Percentiles rank a stretch among this genome's conserved stretches.
Conservation (phyloP, 2,113 vertebrate species). For the Phalacrocorax brasilianus region DNA sequence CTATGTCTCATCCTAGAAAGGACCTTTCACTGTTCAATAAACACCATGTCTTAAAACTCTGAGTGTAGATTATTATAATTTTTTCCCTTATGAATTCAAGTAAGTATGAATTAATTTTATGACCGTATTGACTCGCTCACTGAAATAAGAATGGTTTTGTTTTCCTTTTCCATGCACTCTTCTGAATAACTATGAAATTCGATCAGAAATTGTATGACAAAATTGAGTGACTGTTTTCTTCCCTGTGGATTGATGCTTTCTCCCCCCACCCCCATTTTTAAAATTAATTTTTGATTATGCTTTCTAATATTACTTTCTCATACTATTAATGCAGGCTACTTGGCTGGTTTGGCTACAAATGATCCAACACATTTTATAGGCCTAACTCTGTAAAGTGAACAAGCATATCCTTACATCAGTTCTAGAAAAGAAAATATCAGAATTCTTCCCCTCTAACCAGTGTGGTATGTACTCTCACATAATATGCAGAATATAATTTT, state of each 20-base stretch:
- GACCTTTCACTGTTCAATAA: background rate
- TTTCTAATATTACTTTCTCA: background rate
- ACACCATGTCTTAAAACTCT: background rate
- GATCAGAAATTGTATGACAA: background rate
- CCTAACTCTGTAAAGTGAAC: background rate
- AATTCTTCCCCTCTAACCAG: background rate
- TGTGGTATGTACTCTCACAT: background rate
- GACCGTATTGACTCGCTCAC: background rate
- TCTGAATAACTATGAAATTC: background rate
- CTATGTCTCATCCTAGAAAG: background rate
- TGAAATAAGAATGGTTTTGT: background rate
- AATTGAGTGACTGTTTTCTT: background rate
- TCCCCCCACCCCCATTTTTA: background rate
- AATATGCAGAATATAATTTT: background rate
- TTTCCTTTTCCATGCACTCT: background rate
- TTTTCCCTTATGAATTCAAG: background rate
- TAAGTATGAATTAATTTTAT: background rate
- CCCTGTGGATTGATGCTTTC: background rate
- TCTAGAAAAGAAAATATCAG: background rate
- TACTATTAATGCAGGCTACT: background rate
- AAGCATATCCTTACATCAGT: background rate
- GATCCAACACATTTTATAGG: background rate
- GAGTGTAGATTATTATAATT: background rate
- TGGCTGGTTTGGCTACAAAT: background rate
- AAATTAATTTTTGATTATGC: background rate